Evolutionary conservation across 2,888 invertebrate genomes (phyloP).

Genomic region (Drosophila barbarae): DNA sequence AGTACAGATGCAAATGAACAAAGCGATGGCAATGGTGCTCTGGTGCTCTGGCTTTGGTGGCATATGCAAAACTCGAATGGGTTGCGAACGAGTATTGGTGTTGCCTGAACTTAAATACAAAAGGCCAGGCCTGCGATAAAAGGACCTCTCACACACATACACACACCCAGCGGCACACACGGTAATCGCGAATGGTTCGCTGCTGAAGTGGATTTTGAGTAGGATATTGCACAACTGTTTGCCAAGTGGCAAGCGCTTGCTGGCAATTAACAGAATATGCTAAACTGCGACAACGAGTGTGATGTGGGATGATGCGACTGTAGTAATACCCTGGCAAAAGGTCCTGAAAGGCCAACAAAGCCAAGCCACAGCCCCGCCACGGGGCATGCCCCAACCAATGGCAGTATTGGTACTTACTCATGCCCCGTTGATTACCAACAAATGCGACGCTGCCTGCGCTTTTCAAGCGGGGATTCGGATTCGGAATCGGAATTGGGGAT

Average conservation of each 20-base stretch:
- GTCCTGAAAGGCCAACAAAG: not conserved
- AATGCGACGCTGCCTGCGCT: conserved; percentile 26
- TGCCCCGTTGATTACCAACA: conserved; percentile 31
- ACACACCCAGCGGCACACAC: conserved; percentile 36
- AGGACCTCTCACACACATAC: conserved; percentile 40
- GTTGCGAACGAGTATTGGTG: conserved; percentile 20
- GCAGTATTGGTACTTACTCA: conserved; percentile 17
- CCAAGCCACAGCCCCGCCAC: not conserved
- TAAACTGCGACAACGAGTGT: conserved; percentile 46
- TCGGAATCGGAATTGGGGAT: not conserved
- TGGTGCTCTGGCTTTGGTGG: conserved; percentile 45
- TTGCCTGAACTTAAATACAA: conserved; percentile 64
- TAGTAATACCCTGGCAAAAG: conserved; percentile 14
- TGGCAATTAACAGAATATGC: conserved; percentile 65
- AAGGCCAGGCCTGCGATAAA: conserved; percentile 41
- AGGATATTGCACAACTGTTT: conserved; percentile 46
- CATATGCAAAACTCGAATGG: conserved; percentile 54
- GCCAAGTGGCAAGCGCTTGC: conserved; percentile 59
- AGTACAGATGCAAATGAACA: conserved; percentile 70
- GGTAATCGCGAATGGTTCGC: conserved; percentile 56
- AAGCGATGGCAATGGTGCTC: conserved; percentile 40
- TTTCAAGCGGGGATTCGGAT: conserved; percentile 10
- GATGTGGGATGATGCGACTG: not conserved
- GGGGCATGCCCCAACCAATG: conserved; percentile 10
- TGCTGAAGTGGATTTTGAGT: conserved; percentile 61